Conservation (phyloP, 2,888 invertebrate species). For the Seira ritae region DNA sequence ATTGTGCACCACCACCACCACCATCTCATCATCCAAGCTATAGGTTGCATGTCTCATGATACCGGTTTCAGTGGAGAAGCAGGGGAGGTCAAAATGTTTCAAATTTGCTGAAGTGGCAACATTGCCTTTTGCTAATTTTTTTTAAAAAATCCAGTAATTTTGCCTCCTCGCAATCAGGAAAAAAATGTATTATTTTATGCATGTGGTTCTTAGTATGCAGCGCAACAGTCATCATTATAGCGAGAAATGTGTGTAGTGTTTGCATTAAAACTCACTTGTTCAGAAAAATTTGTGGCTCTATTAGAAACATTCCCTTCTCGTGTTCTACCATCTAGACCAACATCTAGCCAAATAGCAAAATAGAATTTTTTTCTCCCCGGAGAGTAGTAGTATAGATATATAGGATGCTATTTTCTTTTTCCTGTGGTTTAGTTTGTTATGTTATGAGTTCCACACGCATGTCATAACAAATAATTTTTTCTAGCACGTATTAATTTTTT, state of each 20-base stretch:
- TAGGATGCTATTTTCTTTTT: not conserved
- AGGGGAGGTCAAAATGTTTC: constrained; percentile 36
- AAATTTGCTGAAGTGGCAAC: constrained; percentile 59
- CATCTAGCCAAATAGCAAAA: not conserved
- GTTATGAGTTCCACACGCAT: constrained; percentile 11
- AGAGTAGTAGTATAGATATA: not conserved
- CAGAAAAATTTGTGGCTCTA: constrained; percentile 8
- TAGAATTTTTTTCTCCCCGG: not conserved
- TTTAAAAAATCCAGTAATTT: constrained; percentile 9
- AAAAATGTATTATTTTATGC: constrained; percentile 13
- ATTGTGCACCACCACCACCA: too few relatives aligned
- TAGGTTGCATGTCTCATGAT: constrained; percentile 2
- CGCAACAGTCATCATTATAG: not conserved
- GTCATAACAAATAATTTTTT: constrained; percentile 3
- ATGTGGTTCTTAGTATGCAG: not conserved
- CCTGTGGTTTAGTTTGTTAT: not conserved
- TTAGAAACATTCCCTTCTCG: constrained; percentile 3
- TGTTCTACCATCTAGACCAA: not conserved
- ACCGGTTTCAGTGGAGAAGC: constrained; percentile 2
- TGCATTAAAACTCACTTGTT: not conserved
- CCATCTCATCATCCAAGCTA: not conserved
- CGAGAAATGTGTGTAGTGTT: not conserved
- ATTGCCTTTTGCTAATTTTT: constrained; percentile 36
- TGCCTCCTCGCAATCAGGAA: not conserved
- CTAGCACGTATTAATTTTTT: not conserved